These are phyloP conservation scores for Tursiops truncatus DNA, from an alignment of 2,113 vertebrate species.

Conservation along the genomic window DNA sequence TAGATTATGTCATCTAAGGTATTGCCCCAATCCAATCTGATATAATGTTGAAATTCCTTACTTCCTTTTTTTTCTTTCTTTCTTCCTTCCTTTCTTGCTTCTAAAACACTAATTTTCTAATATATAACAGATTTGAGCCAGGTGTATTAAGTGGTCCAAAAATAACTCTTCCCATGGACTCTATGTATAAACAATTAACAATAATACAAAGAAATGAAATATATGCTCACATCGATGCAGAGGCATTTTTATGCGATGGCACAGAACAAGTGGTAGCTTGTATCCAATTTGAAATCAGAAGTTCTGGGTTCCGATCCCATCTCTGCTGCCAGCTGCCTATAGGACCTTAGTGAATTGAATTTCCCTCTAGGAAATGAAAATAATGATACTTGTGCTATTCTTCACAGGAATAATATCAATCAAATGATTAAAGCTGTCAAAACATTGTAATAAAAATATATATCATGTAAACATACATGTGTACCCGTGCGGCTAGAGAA, in stretches of 20 bases:
- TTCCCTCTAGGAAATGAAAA: not conserved
- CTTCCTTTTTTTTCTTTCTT: not conserved
- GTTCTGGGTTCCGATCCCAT: not conserved
- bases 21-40: not conserved
- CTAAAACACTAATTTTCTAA: not conserved
- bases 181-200: not conserved
- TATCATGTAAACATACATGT: fast-evolving
- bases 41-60: not conserved
- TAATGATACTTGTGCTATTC: not conserved
- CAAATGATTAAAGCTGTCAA: not conserved
- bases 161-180: not conserved
- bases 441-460: not conserved
- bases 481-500: fast-evolving
- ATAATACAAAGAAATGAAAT: not conserved
- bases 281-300: not conserved
- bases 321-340: not conserved
- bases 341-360: not conserved
- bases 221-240: fast-evolving
- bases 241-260: not conserved
- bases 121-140: not conserved
- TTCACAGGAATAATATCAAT: not conserved
- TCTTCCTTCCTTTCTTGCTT: not conserved
- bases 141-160: not conserved
- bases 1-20: not conserved
- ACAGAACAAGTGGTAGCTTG: too few relatives aligned